Percentiles rank a stretch among this genome's conserved stretches.
These are phyloP conservation scores for Sardinella longiceps DNA, from an alignment of 2,797 vertebrate species.

Conservation along the genomic window DNA sequence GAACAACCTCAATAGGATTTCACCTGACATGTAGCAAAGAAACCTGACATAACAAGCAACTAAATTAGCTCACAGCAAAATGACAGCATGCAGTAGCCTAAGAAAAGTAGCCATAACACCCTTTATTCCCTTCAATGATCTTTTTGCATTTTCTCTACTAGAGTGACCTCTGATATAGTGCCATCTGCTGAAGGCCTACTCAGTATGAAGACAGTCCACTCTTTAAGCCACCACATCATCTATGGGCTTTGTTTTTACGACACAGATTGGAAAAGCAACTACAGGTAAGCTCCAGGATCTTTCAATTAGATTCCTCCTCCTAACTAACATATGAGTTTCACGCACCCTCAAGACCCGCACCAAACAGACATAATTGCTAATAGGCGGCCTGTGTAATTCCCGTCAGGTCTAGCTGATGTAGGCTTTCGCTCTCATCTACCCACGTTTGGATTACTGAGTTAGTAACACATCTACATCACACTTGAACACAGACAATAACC, in stretches of 20 bases:
- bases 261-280: not conserved
- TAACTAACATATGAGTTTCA: not conserved
- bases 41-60: not conserved
- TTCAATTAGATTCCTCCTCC: not conserved
- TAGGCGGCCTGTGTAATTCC: not conserved
- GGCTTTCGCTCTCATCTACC: not conserved
- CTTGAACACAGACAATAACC: not conserved
- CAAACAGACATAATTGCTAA: not conserved
- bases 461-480: not conserved
- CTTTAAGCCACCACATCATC: not conserved
- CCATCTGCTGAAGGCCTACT: not conserved
- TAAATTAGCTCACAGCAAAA: not conserved
- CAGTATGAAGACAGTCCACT: not conserved
- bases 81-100: not conserved
- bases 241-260: not conserved
- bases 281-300: not conserved
- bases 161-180: not conserved
- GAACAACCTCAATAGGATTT: not conserved
- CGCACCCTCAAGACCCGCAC: not conserved
- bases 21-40: not conserved
- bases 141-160: not conserved
- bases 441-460: constrained; percentile 1
- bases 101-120: not conserved
- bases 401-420: not conserved
- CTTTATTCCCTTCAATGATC: not conserved